Base-by-base conservation (phyloP, 35 echinoderm and acorn worm species). In the Strongylocentrotus purpuratus region DNA sequence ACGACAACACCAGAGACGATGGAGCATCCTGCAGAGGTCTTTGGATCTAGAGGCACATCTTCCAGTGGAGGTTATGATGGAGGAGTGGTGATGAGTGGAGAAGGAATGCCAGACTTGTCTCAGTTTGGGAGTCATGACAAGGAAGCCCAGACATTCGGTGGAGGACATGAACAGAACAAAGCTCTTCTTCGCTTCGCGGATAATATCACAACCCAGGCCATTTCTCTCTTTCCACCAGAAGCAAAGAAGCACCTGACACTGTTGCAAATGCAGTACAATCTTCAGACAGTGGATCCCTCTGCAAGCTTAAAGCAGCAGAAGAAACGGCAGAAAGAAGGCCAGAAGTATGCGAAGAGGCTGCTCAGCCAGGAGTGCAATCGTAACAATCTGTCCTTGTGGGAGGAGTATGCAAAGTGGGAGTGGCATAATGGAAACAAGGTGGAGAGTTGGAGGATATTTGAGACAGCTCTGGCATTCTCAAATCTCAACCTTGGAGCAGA, bases 331-430 rank as follows among this genome's bases (percentile, higher is more conserved):
- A 99, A 99, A 94, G 86, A 86, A 50, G 98, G 92, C 18, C 94
- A 95, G 48, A 99, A 97, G 95, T 98, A 94, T 94, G 97, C 97
- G 5, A 99, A 99, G 88, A 98, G 88, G 50, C 25, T 94, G 15
- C 71, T 98, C 33, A 88, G 96, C 61, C 85, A 95, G 70, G 97
- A 97, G 87, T 48, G 90, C 45, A 98, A 99, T 89, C 91, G 97
- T 28, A 98, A 98, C 94, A 97, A 99, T 87, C 58, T 99, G 18
- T 28, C 48, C 25, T 92, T 98, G 33, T 98, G 98, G 98, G 96
- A 96, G 61, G 94, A 94, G 31, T 97, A 95, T 95, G 97, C 97
- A 31, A 88, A 85, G 52, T 98, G 96, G 97, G 98, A 99, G 94
- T 96, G 97, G 95, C 33, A 86, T 12, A 85, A 96, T 89, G 96